A percentile compares a stretch with the other conserved stretches of the same genome.
phyloP scores from a whole-genome alignment of 1,140 invertebrate species.

The Caenorhabditis brenneri region DNA sequence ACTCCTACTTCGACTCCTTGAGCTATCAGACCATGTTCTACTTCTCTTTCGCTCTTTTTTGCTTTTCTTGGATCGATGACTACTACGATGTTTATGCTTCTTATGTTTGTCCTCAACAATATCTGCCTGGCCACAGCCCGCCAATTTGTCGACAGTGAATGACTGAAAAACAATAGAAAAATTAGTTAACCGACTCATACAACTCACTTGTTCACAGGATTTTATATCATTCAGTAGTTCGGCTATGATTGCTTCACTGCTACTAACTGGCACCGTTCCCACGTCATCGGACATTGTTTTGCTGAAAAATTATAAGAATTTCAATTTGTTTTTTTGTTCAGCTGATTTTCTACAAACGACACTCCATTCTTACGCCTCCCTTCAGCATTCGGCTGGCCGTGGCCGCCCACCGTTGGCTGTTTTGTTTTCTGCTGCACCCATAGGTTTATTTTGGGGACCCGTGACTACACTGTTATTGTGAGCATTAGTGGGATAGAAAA shows the following conservation, averaged over 20 bases:
- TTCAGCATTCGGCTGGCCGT: background rate
- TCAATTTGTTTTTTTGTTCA: background rate
- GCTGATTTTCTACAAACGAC: background rate
- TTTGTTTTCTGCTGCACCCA: background rate
- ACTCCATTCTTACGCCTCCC: background rate
- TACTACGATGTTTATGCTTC: background rate
- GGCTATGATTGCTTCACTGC: background rate
- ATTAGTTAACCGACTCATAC: background rate
- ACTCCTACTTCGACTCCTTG: constrained; percentile 48
- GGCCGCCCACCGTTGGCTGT: background rate
- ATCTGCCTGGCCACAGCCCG: background rate
- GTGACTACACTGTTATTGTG: background rate
- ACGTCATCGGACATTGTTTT: background rate
- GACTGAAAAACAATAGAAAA: background rate
- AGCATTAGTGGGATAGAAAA: background rate
- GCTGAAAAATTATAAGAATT: background rate
- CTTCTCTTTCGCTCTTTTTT: background rate
- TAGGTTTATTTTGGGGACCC: background rate
- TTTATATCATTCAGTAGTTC: constrained; percentile 23
- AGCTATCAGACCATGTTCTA: constrained; percentile 5
- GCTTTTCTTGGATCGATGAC: constrained; percentile 7
- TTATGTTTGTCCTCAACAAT: background rate
- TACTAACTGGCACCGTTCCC: background rate
- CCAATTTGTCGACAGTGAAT: background rate
- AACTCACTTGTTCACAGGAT: background rate